Percentiles rank a stretch among this genome's conserved stretches.
phyloP scores from a whole-genome alignment of 1,140 invertebrate species.

The Zaprionus vittiger region DNA sequence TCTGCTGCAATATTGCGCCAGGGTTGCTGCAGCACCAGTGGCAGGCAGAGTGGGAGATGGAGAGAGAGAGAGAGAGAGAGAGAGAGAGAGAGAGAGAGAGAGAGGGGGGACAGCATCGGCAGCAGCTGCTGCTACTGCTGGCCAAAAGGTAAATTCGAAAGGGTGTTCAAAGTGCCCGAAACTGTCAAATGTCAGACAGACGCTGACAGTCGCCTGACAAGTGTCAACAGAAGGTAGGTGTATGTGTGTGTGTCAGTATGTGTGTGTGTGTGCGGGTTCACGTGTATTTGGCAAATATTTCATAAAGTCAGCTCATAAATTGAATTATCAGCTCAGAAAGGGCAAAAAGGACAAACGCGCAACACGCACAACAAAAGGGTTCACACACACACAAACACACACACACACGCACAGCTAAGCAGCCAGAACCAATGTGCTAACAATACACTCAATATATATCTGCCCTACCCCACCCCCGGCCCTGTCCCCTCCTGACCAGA shows the following conservation, averaged over 20 bases:
- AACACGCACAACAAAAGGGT: conserved; percentile 41
- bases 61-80: background rate
- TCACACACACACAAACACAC: conserved; percentile 10
- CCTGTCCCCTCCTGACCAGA: background rate
- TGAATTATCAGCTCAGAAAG: conserved; percentile 53
- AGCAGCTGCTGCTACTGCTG: conserved; percentile 37
- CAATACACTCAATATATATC: conserved; percentile 22
- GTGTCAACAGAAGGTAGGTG: conserved; percentile 72
- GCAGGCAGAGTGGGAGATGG: background rate
- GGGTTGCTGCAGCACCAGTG: conserved; percentile 27
- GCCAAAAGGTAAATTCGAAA: conserved; percentile 50
- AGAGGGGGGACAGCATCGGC: conserved; percentile 20
- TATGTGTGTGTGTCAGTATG: conserved; percentile 1
- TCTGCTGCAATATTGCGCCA: conserved; percentile 65
- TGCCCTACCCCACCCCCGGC: background rate
- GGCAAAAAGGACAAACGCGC: conserved; percentile 39
- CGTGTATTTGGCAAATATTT: conserved; percentile 52
- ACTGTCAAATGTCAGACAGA: conserved; percentile 75
- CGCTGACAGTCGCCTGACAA: conserved; percentile 73
- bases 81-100: too few relatives aligned
- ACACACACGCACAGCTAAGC: conserved; percentile 13
- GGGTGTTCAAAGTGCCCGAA: conserved; percentile 53
- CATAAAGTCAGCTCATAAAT: conserved; percentile 61
- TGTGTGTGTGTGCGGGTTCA: conserved; percentile 27
- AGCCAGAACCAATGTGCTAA: conserved; percentile 41